Conservation (phyloP, 2,888 invertebrate species). For the Flexamia atlantica region DNA sequence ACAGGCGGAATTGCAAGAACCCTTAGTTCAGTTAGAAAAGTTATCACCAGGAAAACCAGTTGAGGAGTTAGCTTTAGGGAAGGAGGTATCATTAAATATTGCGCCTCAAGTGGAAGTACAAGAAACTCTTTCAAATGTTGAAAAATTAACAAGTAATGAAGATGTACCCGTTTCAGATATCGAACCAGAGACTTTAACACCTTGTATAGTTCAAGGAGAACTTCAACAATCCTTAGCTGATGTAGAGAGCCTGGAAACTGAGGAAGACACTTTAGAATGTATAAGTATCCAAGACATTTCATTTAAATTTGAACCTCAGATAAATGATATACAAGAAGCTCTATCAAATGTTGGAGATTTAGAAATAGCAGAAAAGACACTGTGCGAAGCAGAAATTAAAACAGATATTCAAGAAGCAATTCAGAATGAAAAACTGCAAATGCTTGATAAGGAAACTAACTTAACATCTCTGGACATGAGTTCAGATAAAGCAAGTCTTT, state of each 20-base stretch:
- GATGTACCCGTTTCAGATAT: neutral
- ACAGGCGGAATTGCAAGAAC: conserved; percentile 40
- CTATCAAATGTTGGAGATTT: conserved; percentile 51
- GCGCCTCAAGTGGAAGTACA: conserved; percentile 18
- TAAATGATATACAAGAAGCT: conserved; percentile 50
- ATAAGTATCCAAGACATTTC: conserved; percentile 54
- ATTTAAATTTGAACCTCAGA: conserved; percentile 30
- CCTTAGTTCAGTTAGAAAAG: neutral
- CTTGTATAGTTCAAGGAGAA: conserved; percentile 32
- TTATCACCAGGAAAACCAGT: neutral
- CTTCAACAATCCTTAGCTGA: conserved; percentile 64
- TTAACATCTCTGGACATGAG: neutral
- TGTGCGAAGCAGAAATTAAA: conserved; percentile 26
- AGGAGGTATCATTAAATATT: conserved; percentile 15
- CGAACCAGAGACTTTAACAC: neutral
- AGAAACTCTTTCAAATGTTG: neutral
- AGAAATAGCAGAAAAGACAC: conserved; percentile 17
- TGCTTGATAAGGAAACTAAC: conserved; percentile 63
- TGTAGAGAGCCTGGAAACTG: conserved; percentile 69
- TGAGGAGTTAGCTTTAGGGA: neutral
- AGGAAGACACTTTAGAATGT: conserved; percentile 24
- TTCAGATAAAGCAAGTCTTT: neutral
- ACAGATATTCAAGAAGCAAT: conserved; percentile 42
- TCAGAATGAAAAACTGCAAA: conserved; percentile 42
- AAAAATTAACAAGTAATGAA: neutral